Evolutionary conservation across 2,888 invertebrate species (phyloP).

Genomic region (Dryobota labecula): DNA sequence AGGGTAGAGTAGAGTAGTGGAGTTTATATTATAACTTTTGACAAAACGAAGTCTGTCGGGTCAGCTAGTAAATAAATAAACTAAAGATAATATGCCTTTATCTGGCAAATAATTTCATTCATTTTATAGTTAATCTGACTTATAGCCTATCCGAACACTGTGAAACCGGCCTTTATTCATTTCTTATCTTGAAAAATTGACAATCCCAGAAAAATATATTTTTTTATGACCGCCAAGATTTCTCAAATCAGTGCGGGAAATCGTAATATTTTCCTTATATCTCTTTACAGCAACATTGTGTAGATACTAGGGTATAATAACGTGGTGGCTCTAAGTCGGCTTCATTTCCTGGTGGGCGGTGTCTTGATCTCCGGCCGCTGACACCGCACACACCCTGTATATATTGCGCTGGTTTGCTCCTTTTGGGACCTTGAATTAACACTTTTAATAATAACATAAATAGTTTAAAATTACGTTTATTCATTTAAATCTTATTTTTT

Average conservation of each 20-base stretch:
- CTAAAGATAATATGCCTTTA: not conserved
- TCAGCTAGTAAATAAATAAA: no score
- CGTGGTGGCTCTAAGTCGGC: constrained; percentile 67
- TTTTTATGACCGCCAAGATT: constrained; percentile 43
- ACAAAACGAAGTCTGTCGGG: no score
- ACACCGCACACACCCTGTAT: constrained; percentile 65
- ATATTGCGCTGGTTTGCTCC: constrained; percentile 53
- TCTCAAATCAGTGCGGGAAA: constrained; percentile 51
- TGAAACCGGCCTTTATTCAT: not conserved
- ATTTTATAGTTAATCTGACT: not conserved
- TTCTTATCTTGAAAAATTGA: constrained; percentile 19
- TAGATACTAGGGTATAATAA: constrained; percentile 62
- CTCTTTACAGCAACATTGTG: constrained; percentile 57
- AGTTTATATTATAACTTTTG: no score
- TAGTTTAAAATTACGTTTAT: not conserved
- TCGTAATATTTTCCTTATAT: constrained; percentile 60
- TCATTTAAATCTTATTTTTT: not conserved
- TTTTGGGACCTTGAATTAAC: not conserved
- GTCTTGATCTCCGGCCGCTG: constrained; percentile 72
- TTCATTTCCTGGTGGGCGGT: constrained; percentile 71
- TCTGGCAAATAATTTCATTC: no score
- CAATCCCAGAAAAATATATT: constrained; percentile 26
- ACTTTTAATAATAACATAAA: not conserved
- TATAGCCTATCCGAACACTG: not conserved
- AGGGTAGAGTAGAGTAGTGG: no score